These are phyloP conservation scores for Muscidifurax raptorellus DNA, from an alignment of 1,140 invertebrate species.

Conservation along the genomic window DNA sequence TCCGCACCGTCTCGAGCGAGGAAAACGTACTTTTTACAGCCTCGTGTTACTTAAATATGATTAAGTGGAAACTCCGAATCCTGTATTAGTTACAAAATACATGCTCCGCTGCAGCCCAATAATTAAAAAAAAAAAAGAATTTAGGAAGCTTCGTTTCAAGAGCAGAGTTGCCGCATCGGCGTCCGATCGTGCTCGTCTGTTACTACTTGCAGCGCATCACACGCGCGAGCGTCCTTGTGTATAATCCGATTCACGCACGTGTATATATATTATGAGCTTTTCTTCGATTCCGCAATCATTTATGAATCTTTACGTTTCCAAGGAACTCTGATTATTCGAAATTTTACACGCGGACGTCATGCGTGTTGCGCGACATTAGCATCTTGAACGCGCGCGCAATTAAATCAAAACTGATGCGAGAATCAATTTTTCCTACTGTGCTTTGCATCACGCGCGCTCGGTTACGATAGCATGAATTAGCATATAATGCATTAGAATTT, in stretches of 20 bases:
- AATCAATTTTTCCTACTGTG: background rate
- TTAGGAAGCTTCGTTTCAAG: background rate
- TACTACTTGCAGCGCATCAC: background rate
- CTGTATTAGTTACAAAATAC: background rate
- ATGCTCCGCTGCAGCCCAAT: no score
- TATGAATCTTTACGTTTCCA: background rate
- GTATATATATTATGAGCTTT: no score
- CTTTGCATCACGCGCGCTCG: background rate
- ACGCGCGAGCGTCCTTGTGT: background rate
- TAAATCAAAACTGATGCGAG: background rate
- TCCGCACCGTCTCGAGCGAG: background rate
- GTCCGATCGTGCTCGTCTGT: background rate
- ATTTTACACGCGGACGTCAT: background rate
- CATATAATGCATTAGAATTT: slow-evolving; percentile 21
- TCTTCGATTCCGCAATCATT: background rate
- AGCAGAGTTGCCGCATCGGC: background rate
- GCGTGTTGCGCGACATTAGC: background rate
- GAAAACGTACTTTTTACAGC: background rate
- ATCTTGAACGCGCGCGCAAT: background rate
- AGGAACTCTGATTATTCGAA: background rate
- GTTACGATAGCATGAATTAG: background rate
- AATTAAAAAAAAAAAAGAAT: no score
- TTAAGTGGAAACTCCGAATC: background rate
- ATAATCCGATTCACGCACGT: background rate
- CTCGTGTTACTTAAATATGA: background rate